A percentile compares a stretch with the other conserved stretches of the same genome.
These are phyloP conservation scores for Chionodraco myersi DNA, from an alignment of 2,113 vertebrate genomes.

Conservation along the genomic window DNA sequence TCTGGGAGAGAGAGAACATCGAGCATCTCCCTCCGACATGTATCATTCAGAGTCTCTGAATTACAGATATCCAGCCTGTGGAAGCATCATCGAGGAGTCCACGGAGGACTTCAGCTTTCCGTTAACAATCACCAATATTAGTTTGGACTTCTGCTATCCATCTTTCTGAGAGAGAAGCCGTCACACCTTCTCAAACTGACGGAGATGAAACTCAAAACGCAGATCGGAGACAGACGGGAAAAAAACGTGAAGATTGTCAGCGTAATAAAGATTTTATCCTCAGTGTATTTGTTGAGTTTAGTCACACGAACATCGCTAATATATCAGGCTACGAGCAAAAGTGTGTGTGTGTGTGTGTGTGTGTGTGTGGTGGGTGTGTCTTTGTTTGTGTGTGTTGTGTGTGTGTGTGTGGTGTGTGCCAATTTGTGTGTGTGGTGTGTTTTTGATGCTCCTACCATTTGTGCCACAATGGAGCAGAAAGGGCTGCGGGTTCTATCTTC, in stretches of 20 bases:
- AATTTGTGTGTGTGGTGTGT: too few relatives aligned
- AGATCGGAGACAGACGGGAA: slow-evolving; percentile 8
- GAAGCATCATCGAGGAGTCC: not conserved
- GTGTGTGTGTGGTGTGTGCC: too few relatives aligned
- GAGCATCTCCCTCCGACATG: not conserved
- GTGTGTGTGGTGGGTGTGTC: too few relatives aligned
- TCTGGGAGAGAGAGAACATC: not conserved
- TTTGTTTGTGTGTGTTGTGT: too few relatives aligned
- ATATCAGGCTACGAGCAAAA: slow-evolving; percentile 1
- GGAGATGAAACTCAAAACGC: slow-evolving; percentile 6
- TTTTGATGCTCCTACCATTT: slow-evolving; percentile 92
- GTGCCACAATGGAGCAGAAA: slow-evolving; percentile 92
- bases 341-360: slow-evolving; percentile 43
- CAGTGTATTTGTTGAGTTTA: slow-evolving; percentile 29
- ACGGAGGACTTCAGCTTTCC: not conserved
- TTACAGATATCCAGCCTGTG: not conserved
- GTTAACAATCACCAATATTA: not conserved
- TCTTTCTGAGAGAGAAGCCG: slow-evolving; percentile 5
- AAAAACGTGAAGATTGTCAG: too few relatives aligned
- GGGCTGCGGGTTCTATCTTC: too few relatives aligned
- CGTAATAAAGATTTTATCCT: slow-evolving; percentile 37
- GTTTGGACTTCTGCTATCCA: slow-evolving; percentile 28
- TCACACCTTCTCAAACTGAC: not conserved
- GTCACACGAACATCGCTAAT: not conserved
- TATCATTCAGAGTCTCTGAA: not conserved